phyloP scores from a whole-genome alignment of 1,140 invertebrate genomes.

The Euura saliciscinereae region DNA sequence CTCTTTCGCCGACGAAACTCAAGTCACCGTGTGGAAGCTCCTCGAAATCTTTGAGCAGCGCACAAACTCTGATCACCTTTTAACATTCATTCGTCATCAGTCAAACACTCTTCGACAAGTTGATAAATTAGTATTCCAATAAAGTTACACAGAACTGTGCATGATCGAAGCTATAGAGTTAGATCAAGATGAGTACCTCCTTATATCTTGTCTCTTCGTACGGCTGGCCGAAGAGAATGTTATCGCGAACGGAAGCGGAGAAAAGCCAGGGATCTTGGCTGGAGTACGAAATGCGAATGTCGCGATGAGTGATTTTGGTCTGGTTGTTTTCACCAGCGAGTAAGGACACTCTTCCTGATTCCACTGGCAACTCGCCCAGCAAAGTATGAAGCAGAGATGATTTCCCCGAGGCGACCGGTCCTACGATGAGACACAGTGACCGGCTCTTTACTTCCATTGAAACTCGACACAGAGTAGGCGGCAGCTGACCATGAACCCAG shows the following conservation, averaged over 20 bases:
- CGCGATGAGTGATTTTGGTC: constrained; percentile 30
- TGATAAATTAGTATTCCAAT: too few species aligned
- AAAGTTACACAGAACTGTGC: too few species aligned
- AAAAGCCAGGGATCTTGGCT: constrained; percentile 82
- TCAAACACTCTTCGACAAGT: too few species aligned
- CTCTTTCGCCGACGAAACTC: constrained; percentile 77
- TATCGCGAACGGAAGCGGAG: constrained; percentile 72
- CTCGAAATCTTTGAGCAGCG: constrained; percentile 75
- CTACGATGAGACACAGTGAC: constrained; percentile 75
- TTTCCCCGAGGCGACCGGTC: constrained; percentile 81
- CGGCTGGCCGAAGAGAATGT: constrained; percentile 80
- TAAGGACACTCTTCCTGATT: constrained; percentile 63
- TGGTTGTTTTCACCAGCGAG: not conserved
- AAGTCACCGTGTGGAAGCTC: constrained; percentile 81
- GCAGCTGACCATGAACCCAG: constrained; percentile 47
- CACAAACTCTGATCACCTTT: constrained; percentile 70
- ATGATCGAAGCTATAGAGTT: too few species aligned
- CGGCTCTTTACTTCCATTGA: constrained; percentile 67
- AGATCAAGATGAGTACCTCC: constrained; percentile 55
- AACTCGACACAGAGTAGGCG: constrained; percentile 65
- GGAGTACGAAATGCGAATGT: constrained; percentile 73
- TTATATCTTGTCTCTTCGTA: constrained; percentile 73
- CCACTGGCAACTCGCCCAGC: constrained; percentile 72
- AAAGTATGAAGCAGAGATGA: constrained; percentile 77
- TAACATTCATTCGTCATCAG: constrained; percentile 26